Base-by-base conservation (phyloP, 2,113 vertebrate genomes). In the Casuarius casuarius region DNA sequence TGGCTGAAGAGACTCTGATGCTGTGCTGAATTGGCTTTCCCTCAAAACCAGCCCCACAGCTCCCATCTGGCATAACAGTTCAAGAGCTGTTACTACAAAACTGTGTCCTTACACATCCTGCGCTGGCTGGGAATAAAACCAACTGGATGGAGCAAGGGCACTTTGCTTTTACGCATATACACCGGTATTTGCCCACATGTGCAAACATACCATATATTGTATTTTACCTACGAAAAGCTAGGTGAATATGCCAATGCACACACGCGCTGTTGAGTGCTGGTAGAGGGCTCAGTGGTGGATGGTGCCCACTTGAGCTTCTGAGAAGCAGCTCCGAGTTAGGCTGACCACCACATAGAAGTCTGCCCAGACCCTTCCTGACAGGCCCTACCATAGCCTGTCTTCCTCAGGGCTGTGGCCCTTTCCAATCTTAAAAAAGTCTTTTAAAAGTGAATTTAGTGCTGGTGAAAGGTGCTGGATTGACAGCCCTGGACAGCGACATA, bases 111-210 rank as follows among this genome's bases (percentile, higher is more conserved):
- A 0, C 4, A 10, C 49, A 21, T 49, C 58, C 73, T 22, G 9
- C 3, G 1, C 35, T 13, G 42, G 21, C 84, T 68, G 54, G 46
- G 22, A 42, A 46, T 71, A 78, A 91, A 96, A 48, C 13, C n/a
- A 20, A 1, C 1, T 2, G 17, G 26, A 20, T 66, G 35, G 18
- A 4, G 1, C 68, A 71, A 92, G 56, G 29, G 26, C 5, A 0
- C 14, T 63, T 86, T 65, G 19, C 19, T 89, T 21, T 54, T 59
- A 56, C 13, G 26, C 62, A 51, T 0, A 1, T 19, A 19, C 38
- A 14, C 12, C 8, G 23, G 8, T 71, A 28, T 61, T 61, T 33
- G 73, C 44, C 8, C 42, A 44, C 19, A 9, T 7, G 11, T 76
- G 54, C 10, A 35, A 81, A 66, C 73, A 71, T 2, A 9, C 56